phyloP scores from a whole-genome alignment of 2,797 vertebrate genomes.

The Gallinago stenura region DNA sequence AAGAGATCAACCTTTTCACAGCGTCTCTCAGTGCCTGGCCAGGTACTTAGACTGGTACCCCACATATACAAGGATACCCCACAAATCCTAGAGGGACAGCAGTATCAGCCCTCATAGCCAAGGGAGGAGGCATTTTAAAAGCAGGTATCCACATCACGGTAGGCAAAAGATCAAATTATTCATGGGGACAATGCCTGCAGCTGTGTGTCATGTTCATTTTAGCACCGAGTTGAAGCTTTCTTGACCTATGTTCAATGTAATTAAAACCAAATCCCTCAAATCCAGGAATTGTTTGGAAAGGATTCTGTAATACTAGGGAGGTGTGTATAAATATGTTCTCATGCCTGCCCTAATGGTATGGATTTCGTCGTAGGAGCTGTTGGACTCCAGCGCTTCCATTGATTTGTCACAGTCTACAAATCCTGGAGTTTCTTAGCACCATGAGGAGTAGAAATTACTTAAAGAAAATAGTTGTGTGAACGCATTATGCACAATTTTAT shows the following conservation, averaged over 20 bases:
- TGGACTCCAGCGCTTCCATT: neutral
- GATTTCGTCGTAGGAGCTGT: conserved; percentile 2
- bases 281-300: neutral
- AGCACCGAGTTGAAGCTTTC: neutral
- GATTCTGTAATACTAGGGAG: neutral
- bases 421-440: neutral
- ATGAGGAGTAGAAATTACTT: neutral
- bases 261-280: conserved; percentile 2
- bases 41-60: neutral
- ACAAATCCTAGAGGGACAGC: neutral
- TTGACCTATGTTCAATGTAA: conserved; percentile 20
- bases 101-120: neutral
- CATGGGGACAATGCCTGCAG: neutral
- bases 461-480: neutral
- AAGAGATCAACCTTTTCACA: neutral
- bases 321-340: neutral
- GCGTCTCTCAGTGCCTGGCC: neutral
- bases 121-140: neutral
- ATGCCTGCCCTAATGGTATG: neutral
- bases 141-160: neutral
- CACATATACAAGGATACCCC: neutral
- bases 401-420: conserved; percentile 25
- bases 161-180: neutral
- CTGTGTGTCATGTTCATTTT: neutral
- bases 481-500: conserved; percentile 29